Percentiles rank a stretch among this genome's conserved stretches.
Conservation (phyloP, 2,113 vertebrate species). For the Campylomormyrus tamandua region DNA sequence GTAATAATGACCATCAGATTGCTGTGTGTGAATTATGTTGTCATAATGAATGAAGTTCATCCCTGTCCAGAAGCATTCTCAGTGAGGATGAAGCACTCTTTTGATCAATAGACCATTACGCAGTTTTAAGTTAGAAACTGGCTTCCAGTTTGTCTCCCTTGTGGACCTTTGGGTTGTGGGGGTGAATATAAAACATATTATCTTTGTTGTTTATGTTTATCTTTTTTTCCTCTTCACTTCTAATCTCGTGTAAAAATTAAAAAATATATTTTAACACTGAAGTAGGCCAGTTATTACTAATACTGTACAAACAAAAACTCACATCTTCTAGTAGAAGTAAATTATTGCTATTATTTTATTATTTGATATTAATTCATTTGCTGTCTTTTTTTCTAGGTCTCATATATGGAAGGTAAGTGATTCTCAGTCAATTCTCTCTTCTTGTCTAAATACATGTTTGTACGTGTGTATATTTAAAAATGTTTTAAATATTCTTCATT, state of each 20-base stretch:
- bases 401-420: slow-evolving; percentile 7
- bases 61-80: background rate
- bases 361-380: background rate
- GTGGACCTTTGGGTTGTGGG: background rate
- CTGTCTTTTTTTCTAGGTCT: slow-evolving; percentile 6
- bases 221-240: background rate
- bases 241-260: background rate
- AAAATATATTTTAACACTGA: background rate
- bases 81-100: background rate
- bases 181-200: background rate
- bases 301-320: background rate
- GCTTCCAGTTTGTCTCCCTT: background rate
- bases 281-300: background rate
- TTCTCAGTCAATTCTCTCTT: background rate
- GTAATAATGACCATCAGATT: background rate
- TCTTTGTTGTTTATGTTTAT: background rate
- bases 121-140: background rate
- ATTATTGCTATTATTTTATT: background rate
- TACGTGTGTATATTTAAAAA: background rate
- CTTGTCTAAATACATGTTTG: background rate
- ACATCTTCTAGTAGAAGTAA: background rate
- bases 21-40: background rate
- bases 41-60: background rate
- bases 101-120: background rate
- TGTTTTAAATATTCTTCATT: background rate